phyloP scores from a whole-genome alignment of 2,888 invertebrate species.

The Drosophila suboccidentalis region DNA sequence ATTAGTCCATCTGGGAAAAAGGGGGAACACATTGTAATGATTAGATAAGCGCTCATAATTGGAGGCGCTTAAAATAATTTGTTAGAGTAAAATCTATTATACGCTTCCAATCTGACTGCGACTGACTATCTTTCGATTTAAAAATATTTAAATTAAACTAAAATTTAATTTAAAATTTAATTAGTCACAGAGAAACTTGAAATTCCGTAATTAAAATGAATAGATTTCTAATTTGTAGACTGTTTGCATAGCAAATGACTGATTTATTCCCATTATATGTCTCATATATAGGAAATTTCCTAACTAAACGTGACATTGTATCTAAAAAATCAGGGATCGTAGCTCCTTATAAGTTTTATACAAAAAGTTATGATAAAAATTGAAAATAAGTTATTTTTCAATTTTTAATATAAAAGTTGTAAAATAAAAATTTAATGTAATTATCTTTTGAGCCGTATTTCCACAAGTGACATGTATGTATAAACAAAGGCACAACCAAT shows the following conservation, averaged over 20 bases:
- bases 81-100: background rate
- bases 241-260: background rate
- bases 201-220: background rate
- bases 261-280: background rate
- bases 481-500: too few relatives aligned
- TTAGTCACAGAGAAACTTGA: background rate
- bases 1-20: conserved; percentile 81
- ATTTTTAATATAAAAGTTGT: too few relatives aligned
- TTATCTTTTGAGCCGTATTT: too few relatives aligned
- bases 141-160: too few relatives aligned
- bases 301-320: background rate
- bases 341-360: too few relatives aligned
- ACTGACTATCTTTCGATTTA: too few relatives aligned
- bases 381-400: too few relatives aligned
- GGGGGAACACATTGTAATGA: background rate
- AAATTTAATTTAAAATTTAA: background rate
- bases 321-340: background rate
- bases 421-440: too few relatives aligned
- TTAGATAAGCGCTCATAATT: background rate
- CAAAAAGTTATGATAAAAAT: too few relatives aligned
- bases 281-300: too few relatives aligned
- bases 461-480: too few relatives aligned
- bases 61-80: background rate
- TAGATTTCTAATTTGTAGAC: background rate
- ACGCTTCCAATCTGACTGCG: background rate